phyloP scores from a whole-genome alignment of 92 coral and sea anemone species.

The Epizoanthus rinbou region DNA sequence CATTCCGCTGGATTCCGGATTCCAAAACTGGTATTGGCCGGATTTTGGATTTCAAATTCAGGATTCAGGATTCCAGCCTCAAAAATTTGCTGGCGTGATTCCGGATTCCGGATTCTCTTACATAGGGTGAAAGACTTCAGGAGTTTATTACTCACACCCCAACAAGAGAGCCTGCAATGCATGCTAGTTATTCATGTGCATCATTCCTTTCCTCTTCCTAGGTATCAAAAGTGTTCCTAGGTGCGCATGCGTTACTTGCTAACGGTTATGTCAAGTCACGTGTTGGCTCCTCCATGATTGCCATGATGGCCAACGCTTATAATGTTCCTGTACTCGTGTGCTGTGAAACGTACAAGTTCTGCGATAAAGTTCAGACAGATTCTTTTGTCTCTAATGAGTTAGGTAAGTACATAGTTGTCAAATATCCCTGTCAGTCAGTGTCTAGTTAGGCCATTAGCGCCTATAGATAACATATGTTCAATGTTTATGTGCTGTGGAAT shows the following conservation, averaged over 20 bases:
- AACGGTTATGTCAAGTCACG: slow-evolving; percentile 99
- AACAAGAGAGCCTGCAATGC: background rate
- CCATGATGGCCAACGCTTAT: slow-evolving; percentile 93
- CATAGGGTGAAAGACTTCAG: too few species aligned
- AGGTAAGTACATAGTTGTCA: slow-evolving; percentile 51
- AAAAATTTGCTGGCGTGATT: too few species aligned
- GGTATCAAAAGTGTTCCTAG: slow-evolving; percentile 98
- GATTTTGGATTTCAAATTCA: too few species aligned
- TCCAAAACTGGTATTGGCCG: too few species aligned
- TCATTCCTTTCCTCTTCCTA: slow-evolving; percentile 8
- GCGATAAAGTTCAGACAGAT: slow-evolving; percentile 94
- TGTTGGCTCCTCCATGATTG: slow-evolving; percentile 97
- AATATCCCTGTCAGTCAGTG: too few species aligned
- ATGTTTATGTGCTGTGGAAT: slow-evolving; percentile 76
- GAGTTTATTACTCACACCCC: too few species aligned
- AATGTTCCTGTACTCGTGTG: slow-evolving; percentile 97
- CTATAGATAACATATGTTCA: background rate
- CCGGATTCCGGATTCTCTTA: too few species aligned
- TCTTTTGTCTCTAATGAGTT: slow-evolving; percentile 97
- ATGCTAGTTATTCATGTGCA: background rate
- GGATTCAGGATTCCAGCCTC: too few species aligned
- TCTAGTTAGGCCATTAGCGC: background rate
- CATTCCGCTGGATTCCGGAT: too few species aligned
- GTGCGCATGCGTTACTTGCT: slow-evolving; percentile 98
- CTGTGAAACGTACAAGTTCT: slow-evolving; percentile 98